A percentile compares a stretch with the other conserved stretches of the same genome.
Conservation (phyloP, 92 coral and sea anemone species). For the Palythoa grandiflora region DNA sequence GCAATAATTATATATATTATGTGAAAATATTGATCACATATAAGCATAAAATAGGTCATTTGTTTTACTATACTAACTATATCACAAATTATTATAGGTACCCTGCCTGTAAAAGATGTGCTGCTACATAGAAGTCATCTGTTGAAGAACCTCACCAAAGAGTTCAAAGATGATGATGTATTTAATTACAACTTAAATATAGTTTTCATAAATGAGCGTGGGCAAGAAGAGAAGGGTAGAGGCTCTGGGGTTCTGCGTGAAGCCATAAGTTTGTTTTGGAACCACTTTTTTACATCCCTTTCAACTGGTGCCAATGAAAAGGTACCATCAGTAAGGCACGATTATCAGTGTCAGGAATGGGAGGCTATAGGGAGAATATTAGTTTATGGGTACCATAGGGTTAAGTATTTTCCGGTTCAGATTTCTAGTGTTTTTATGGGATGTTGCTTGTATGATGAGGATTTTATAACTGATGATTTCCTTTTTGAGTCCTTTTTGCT, state of each 20-base stretch:
- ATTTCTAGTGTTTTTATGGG: constrained; percentile 55
- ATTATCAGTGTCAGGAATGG: constrained; percentile 55
- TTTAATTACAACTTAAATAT: neutral
- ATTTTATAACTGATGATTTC: constrained; percentile 17
- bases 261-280: constrained; percentile 6
- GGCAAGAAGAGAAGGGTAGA: constrained; percentile 7
- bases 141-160: neutral
- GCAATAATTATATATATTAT: neutral
- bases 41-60: neutral
- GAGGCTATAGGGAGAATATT: constrained; percentile 46
- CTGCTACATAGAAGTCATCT: neutral
- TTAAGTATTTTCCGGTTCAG: constrained; percentile 43
- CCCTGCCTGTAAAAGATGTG: constrained; percentile 27
- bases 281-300: constrained; percentile 21
- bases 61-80: neutral
- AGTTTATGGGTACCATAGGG: constrained; percentile 50
- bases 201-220: neutral
- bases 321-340: constrained; percentile 49
- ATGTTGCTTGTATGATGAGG: constrained; percentile 51
- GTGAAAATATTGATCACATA: neutral
- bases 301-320: constrained; percentile 54
- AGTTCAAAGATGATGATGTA: neutral
- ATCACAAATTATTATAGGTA: constrained; percentile 9
- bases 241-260: constrained; percentile 15
- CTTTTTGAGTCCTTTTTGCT: constrained; percentile 57